phyloP scores from a whole-genome alignment of 1,140 invertebrate genomes.

The Drosophila bipectinata region DNA sequence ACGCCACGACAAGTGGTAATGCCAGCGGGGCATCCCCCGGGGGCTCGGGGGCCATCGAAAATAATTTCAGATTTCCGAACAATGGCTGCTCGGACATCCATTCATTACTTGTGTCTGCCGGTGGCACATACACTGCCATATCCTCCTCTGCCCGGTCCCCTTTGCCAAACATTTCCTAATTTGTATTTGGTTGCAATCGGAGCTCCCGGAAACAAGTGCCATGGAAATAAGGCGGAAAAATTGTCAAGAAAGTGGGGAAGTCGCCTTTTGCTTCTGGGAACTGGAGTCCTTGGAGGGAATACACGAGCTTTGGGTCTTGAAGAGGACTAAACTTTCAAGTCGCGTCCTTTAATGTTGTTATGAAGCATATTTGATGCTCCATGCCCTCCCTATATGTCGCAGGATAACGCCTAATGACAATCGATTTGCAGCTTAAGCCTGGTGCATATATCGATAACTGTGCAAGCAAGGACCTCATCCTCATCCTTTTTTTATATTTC shows the following conservation, averaged over 20 bases:
- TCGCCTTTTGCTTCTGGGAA: neutral
- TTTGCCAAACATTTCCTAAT: neutral
- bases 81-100: slow-evolving; percentile 1
- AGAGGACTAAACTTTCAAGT: too few species aligned
- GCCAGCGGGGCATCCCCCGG: neutral
- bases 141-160: neutral
- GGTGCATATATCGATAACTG: slow-evolving; percentile 33
- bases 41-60: neutral
- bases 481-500: neutral
- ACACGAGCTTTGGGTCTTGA: too few species aligned
- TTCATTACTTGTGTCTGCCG: slow-evolving; percentile 1
- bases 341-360: neutral
- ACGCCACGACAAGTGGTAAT: neutral
- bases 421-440: slow-evolving; percentile 40
- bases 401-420: slow-evolving; percentile 34
- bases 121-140: neutral
- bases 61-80: slow-evolving; percentile 7
- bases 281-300: too few species aligned
- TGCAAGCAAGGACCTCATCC: neutral
- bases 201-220: neutral
- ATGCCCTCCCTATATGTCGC: neutral
- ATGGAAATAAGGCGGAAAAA: neutral
- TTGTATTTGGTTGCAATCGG: slow-evolving; percentile 1
- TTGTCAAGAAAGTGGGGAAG: neutral
- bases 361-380: neutral